These are phyloP conservation scores for Lagopus leucura DNA, from an alignment of 2,113 vertebrate genomes.

Conservation along the genomic window DNA sequence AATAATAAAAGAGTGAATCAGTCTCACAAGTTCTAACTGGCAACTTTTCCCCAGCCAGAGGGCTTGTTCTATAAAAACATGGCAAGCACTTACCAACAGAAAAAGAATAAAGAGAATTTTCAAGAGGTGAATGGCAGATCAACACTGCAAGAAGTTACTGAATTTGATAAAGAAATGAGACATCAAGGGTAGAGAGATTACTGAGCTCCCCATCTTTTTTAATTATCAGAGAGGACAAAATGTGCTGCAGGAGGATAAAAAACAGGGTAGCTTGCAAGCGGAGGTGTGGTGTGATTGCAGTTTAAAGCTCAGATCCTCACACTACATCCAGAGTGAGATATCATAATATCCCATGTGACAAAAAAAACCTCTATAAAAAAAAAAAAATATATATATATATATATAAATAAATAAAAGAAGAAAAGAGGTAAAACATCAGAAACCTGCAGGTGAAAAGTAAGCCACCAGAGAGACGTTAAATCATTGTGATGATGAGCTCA, in stretches of 20 bases:
- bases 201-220: not conserved
- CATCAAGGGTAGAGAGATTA: not conserved
- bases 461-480: slow-evolving; percentile 1
- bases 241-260: not conserved
- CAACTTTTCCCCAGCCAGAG: slow-evolving; percentile 35
- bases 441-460: slow-evolving; percentile 11
- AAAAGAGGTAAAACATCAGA: not conserved
- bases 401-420: not conserved
- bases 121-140: slow-evolving; percentile 33
- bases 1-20: slow-evolving; percentile 21
- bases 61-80: slow-evolving; percentile 37
- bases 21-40: slow-evolving; percentile 16
- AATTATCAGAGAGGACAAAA: slow-evolving; percentile 27
- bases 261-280: not conserved
- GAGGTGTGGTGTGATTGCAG: not conserved
- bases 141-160: slow-evolving; percentile 11
- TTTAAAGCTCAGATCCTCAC: not conserved
- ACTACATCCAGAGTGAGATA: not conserved
- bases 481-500: not conserved
- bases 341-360: not conserved
- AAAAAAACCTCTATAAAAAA: not conserved
- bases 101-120: slow-evolving; percentile 67
- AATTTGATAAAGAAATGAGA: slow-evolving; percentile 42
- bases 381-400: not conserved
- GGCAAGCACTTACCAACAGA: slow-evolving; percentile 11